Evolutionary conservation across 1,140 invertebrate species (phyloP).

Genomic region (Drosophila mayri): DNA sequence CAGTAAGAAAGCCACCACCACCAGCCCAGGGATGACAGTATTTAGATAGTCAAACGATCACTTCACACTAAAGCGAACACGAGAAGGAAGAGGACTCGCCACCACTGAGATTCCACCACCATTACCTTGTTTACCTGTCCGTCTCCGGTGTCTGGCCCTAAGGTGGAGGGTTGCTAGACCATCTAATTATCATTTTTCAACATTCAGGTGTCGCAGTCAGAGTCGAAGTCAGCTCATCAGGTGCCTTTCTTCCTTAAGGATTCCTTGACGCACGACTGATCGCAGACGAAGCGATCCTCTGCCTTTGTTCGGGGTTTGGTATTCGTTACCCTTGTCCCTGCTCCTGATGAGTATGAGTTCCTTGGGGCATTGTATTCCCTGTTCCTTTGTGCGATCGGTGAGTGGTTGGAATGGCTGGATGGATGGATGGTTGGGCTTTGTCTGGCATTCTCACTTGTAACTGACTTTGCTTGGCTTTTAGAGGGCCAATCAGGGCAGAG

Average conservation of each 20-base stretch:
- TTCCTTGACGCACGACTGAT: slow-evolving; percentile 70
- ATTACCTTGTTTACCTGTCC: slow-evolving; percentile 22
- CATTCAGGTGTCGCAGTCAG: slow-evolving; percentile 65
- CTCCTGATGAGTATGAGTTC: slow-evolving; percentile 65
- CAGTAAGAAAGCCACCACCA: slow-evolving; percentile 24
- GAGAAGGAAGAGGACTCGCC: slow-evolving; percentile 18
- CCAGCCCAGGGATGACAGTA: slow-evolving; percentile 53
- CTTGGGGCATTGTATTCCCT: slow-evolving; percentile 54
- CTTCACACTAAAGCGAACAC: slow-evolving; percentile 64
- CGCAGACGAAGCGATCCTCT: slow-evolving; percentile 48
- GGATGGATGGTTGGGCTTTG: slow-evolving; percentile 42
- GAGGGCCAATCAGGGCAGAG: slow-evolving; percentile 58
- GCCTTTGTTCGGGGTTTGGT: slow-evolving; percentile 29
- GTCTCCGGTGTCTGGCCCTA: slow-evolving; percentile 8
- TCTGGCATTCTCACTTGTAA: slow-evolving; percentile 27
- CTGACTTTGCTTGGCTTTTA: slow-evolving; percentile 36
- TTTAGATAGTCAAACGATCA: slow-evolving; percentile 80
- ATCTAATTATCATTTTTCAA: slow-evolving; percentile 77
- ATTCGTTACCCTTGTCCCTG: slow-evolving; percentile 22
- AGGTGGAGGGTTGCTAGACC: slow-evolving; percentile 69
- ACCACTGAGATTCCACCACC: slow-evolving; percentile 75
- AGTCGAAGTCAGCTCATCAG: slow-evolving; percentile 60
- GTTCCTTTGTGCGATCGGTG: slow-evolving; percentile 34
- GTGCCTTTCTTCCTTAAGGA: slow-evolving; percentile 62
- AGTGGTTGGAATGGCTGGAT: slow-evolving; percentile 31